Conservation (phyloP, 2,888 invertebrate genomes). For the Ophion costatus region DNA sequence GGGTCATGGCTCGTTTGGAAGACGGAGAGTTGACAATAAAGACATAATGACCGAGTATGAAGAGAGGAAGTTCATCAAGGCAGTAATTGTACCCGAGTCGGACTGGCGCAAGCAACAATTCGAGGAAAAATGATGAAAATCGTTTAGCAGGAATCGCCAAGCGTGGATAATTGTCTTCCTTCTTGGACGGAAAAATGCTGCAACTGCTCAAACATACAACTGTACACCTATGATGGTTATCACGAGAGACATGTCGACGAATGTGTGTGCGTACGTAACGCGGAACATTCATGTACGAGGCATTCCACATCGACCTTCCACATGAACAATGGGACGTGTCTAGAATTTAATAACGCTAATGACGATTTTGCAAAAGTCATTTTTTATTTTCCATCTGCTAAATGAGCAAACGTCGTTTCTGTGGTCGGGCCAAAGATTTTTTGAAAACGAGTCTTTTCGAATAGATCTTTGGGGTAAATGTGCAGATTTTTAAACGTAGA, state of each 20-base stretch:
- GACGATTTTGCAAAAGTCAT: too few relatives aligned
- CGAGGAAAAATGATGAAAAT: constrained; percentile 71
- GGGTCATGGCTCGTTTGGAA: neutral
- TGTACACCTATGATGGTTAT: constrained; percentile 51
- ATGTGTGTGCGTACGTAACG: constrained; percentile 1
- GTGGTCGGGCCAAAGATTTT: too few relatives aligned
- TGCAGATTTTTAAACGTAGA: too few relatives aligned
- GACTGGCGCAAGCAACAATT: constrained; percentile 64
- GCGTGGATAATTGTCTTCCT: constrained; percentile 70
- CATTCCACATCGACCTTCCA: constrained; percentile 43
- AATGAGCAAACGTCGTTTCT: too few relatives aligned
- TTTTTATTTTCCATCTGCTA: too few relatives aligned
- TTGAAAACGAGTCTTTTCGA: too few relatives aligned
- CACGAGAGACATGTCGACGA: constrained; percentile 24
- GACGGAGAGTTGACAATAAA: constrained; percentile 22
- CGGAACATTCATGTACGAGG: constrained; percentile 38
- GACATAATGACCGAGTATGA: constrained; percentile 25
- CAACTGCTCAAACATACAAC: constrained; percentile 46
- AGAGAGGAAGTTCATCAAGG: constrained; percentile 66
- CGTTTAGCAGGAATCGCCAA: constrained; percentile 68
- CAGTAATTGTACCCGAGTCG: constrained; percentile 43
- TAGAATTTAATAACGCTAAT: too few relatives aligned
- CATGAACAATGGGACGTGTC: too few relatives aligned
- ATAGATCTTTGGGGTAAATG: too few relatives aligned
- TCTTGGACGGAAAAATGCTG: constrained; percentile 48